Base-by-base conservation (phyloP, 92 coral and sea anemone species). In the Muricea muricata region DNA sequence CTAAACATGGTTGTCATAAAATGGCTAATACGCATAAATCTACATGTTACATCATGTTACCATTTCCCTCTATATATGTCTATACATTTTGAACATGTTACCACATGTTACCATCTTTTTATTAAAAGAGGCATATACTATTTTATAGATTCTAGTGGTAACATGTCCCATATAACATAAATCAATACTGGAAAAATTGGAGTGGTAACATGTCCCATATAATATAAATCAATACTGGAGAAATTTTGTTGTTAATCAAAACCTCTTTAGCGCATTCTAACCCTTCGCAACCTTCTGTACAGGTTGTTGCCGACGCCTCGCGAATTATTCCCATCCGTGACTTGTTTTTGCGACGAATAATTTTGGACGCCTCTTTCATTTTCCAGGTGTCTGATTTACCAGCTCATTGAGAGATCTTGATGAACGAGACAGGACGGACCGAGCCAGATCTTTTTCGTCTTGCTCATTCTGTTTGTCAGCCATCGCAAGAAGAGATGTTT, bases 231-330 rank as follows among this genome's bases (percentile, higher is more conserved):
- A 46, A 20, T 13, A 32, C 54, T 17, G 25, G 35, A 17, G 37
- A 2, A 25, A 88, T 68, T 12, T 72, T 75, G 77, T 88, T 88
- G 57, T 79, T 70, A 47, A 60, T 34, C 26, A 88, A 61, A 46
- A 84, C 85, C 41, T 88, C n/a, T n/a, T n/a, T n/a, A n/a, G n/a
- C n/a, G n/a, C n/a, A n/a, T n/a, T n/a, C n/a, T n/a, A n/a, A n/a
- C n/a, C 91, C 52, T 41, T 57, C 67, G 67, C 67, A 58, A 6
- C 67, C 67, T 18, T n/a, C 67, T 18, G 7, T 58, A 20, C 7
- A 58, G 25, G 7, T 26, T 58, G 25, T 20, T 26, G 6, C 67
- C 21, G 67, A 58, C 6, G 21, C 7, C 21, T 58, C 67, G 67
- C 67, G 10, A 58, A 58, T 26, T n/a, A n/a, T n/a, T n/a, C n/a